phyloP scores from a whole-genome alignment of 2,888 invertebrate species.

The Galeopsomyia nigrocyanea region DNA sequence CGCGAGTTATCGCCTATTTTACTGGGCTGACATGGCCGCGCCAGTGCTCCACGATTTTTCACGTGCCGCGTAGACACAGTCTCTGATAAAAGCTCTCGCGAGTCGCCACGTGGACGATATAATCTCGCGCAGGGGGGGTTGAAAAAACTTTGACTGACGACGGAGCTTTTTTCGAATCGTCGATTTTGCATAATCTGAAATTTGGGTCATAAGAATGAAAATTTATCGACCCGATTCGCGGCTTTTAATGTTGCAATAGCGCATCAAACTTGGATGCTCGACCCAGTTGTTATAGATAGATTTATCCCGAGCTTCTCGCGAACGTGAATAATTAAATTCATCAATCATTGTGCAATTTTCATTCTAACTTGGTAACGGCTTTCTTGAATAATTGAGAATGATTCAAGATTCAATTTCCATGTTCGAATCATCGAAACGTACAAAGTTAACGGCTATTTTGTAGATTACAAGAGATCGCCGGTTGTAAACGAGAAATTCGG shows the following conservation, averaged over 20 bases:
- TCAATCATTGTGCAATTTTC: background rate
- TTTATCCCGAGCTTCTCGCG: too few species aligned
- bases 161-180: constrained; percentile 6
- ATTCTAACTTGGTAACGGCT: background rate
- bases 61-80: too few species aligned
- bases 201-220: background rate
- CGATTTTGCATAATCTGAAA: too few species aligned
- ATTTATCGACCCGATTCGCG: too few species aligned
- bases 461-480: background rate
- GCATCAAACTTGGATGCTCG: too few species aligned
- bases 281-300: too few species aligned
- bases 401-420: too few species aligned
- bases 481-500: constrained; percentile 26
- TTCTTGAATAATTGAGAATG: too few species aligned
- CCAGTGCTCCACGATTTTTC: background rate
- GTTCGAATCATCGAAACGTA: background rate
- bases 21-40: background rate
- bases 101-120: background rate
- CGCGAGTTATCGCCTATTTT: constrained; percentile 27
- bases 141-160: background rate
- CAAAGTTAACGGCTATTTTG: background rate
- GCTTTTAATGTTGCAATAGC: too few species aligned
- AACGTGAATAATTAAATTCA: too few species aligned
- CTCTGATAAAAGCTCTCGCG: background rate
- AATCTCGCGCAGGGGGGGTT: background rate